phyloP scores from a whole-genome alignment of 2,113 vertebrate species.

The Neofelis nebulosa region DNA sequence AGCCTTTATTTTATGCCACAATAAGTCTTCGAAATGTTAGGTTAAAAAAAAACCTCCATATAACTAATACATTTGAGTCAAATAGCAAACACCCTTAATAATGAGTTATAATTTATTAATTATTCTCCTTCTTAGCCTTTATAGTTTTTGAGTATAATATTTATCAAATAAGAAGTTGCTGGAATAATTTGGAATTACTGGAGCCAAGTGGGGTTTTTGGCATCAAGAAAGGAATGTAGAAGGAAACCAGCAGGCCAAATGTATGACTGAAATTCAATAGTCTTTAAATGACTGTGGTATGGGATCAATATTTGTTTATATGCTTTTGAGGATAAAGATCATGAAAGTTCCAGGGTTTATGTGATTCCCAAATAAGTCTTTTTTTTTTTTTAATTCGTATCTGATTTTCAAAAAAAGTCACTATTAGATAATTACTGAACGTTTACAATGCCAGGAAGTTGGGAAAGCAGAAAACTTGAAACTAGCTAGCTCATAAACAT shows the following conservation, averaged over 20 bases:
- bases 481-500: constrained; percentile 40
- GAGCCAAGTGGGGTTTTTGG: constrained; percentile 50
- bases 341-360: not conserved
- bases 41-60: not conserved
- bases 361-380: not conserved
- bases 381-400: not conserved
- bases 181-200: constrained; percentile 46
- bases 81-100: not conserved
- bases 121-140: not conserved
- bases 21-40: not conserved
- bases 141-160: constrained; percentile 1
- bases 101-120: not conserved
- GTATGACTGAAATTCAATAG: not conserved
- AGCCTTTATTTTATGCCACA: not conserved
- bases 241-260: constrained; percentile 44
- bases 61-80: not conserved
- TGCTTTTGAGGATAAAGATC: not conserved
- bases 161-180: constrained; percentile 44
- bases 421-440: constrained; percentile 38
- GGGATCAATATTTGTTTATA: not conserved
- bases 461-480: constrained; percentile 57
- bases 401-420: constrained; percentile 1
- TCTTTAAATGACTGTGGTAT: not conserved
- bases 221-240: constrained; percentile 51
- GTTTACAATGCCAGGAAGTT: constrained; percentile 34